phyloP scores from a whole-genome alignment of 2,113 vertebrate genomes.

The Kobus ellipsiprymnus region DNA sequence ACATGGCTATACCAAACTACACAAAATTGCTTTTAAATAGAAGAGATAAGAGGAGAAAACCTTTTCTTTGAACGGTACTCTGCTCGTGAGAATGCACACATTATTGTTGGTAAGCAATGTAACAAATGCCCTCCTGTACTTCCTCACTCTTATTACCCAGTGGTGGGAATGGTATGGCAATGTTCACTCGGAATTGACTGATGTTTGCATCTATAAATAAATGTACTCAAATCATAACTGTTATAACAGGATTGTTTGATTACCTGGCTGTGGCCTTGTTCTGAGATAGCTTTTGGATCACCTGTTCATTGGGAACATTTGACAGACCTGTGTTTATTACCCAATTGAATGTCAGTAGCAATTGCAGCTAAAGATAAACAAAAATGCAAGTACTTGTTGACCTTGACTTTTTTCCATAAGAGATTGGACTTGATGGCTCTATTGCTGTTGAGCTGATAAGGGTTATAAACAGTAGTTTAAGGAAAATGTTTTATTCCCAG shows the following conservation, averaged over 20 bases:
- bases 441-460: slow-evolving; percentile 89
- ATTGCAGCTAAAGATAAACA: slow-evolving; percentile 86
- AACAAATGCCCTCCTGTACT: slow-evolving; percentile 47
- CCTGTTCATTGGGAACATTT: slow-evolving; percentile 84
- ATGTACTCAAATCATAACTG: slow-evolving; percentile 80
- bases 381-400: slow-evolving; percentile 88
- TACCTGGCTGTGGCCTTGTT: slow-evolving; percentile 82
- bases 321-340: slow-evolving; percentile 88
- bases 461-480: slow-evolving; percentile 87
- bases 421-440: slow-evolving; percentile 88
- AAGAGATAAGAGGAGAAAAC: slow-evolving; percentile 22
- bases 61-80: neutral
- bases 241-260: slow-evolving; percentile 85
- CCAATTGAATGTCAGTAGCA: slow-evolving; percentile 83
- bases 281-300: slow-evolving; percentile 84
- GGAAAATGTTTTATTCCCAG: slow-evolving; percentile 93
- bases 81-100: slow-evolving; percentile 18
- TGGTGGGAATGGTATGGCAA: slow-evolving; percentile 69
- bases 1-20: slow-evolving; percentile 24
- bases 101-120: slow-evolving; percentile 40
- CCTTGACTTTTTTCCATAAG: slow-evolving; percentile 86
- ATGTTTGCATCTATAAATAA: slow-evolving; percentile 80
- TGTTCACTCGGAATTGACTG: slow-evolving; percentile 77
- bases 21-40: slow-evolving; percentile 50
- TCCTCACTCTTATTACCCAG: slow-evolving; percentile 56